Evolutionary conservation across 1,140 invertebrate genomes (phyloP), one percentile per base, ranked within the genome.

Genomic region (Copidosoma floridanum): DNA sequence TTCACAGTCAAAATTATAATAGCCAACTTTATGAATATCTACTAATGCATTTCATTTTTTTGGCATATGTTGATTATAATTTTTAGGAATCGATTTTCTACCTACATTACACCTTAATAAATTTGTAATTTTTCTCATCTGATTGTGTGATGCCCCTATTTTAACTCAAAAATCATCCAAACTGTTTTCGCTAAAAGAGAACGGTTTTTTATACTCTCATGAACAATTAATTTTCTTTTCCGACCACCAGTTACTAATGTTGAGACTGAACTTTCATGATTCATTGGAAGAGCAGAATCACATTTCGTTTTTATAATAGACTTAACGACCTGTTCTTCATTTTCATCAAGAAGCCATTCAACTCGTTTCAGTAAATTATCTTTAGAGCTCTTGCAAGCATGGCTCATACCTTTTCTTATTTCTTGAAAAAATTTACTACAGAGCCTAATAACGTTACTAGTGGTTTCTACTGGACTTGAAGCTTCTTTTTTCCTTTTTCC

Each of bases 71-170:
- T 56, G 14, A 12, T 5, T 14, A 20, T 57, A 57, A 51, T 51
- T 18, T 24, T 1, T 6, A 26, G 60, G 53, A 20, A 62, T 29
- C 1, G 35, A 51, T 14, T 43, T 55, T 62, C 46, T 57, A 12
- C 60, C 60, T 37, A 40, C 46, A n/a, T 51, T 57, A 14, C 41
- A 41, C 27, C 60, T 56, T 35, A 57, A 14, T 43, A 62, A 62
- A 48, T 62, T 62, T n/a, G 26, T 57, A 2, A 62, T 35, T 56
- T 47, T 56, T 56, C 38, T 56, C 53, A 62, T 56, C 43, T 57
- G 23, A 23, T 56, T 62, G 35, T 12, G 7, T 43, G 46, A 56
- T 16, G 12, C 14, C n/a, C 59, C 29, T 53, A 23, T 3, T 7
- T 46, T 48, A 4, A 48, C 35, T 38, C 43, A 8, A 27, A 55